These are phyloP conservation scores for Xenopus laevis DNA, from an alignment of 2,113 vertebrate species.

Conservation along the genomic window DNA sequence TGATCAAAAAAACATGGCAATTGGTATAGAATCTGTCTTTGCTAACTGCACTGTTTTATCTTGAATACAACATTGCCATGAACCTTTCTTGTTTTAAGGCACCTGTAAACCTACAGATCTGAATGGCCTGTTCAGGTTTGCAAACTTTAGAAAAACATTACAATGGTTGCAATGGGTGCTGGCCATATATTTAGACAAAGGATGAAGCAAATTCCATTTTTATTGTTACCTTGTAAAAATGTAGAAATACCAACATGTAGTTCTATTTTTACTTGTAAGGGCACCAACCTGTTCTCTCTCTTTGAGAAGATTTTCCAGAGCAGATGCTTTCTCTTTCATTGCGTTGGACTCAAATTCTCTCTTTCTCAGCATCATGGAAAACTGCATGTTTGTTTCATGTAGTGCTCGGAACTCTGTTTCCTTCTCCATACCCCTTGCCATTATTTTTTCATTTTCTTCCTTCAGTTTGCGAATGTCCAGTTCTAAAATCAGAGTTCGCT, in stretches of 20 bases:
- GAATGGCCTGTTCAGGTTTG: too few relatives aligned
- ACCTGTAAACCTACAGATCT: too few relatives aligned
- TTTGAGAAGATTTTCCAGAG: slow-evolving; percentile 87
- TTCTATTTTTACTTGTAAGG: not conserved
- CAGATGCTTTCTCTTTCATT: slow-evolving; percentile 82
- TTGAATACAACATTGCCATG: too few relatives aligned
- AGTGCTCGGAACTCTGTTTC: slow-evolving; percentile 89
- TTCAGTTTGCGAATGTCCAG: slow-evolving; percentile 82
- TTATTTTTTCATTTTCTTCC: slow-evolving; percentile 86
- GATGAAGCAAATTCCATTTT: too few relatives aligned
- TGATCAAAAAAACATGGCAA: too few relatives aligned
- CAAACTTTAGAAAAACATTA: too few relatives aligned
- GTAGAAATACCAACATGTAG: not conserved
- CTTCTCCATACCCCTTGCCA: slow-evolving; percentile 73
- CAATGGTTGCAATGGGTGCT: too few relatives aligned
- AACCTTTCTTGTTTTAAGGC: too few relatives aligned
- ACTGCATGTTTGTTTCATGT: slow-evolving; percentile 94
- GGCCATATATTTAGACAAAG: too few relatives aligned
- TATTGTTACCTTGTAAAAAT: too few relatives aligned
- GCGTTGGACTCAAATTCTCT: slow-evolving; percentile 87
- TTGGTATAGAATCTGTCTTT: too few relatives aligned
- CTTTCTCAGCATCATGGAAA: slow-evolving; percentile 90
- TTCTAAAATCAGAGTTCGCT: slow-evolving; percentile 84
- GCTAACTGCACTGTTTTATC: too few relatives aligned
- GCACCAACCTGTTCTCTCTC: slow-evolving; percentile 85